Percentiles rank a stretch among this genome's conserved stretches.
These are phyloP conservation scores for Augochlora pura DNA, from an alignment of 1,140 invertebrate species.

Conservation along the genomic window DNA sequence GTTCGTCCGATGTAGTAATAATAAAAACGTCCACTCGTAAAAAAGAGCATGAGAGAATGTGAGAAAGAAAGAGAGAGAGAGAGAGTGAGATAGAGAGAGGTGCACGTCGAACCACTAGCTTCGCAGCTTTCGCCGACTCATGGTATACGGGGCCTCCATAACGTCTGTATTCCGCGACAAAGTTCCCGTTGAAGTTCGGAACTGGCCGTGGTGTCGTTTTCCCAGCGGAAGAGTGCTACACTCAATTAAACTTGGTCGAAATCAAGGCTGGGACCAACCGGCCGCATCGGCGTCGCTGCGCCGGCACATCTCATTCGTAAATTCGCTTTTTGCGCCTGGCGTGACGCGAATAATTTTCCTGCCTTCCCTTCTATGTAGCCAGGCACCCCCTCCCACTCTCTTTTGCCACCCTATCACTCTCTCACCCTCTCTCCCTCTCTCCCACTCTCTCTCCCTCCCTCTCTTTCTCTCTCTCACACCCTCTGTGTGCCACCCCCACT, in stretches of 20 bases:
- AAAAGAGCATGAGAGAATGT: conserved; percentile 1
- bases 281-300: conserved; percentile 56
- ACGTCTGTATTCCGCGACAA: conserved; percentile 50
- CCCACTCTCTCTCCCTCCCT: not conserved
- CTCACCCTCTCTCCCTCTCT: not conserved
- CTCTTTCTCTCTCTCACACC: not conserved
- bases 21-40: conserved; percentile 30
- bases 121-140: conserved; percentile 12
- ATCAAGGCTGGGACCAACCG: conserved; percentile 68
- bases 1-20: conserved; percentile 13
- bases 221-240: conserved; percentile 67
- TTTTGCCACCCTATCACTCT: not conserved
- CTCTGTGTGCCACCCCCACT: not conserved
- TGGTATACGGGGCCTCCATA: conserved; percentile 16
- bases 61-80: not conserved
- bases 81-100: not conserved
- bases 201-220: conserved; percentile 56
- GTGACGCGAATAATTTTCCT: conserved; percentile 71
- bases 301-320: conserved; percentile 70
- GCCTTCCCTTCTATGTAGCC: conserved; percentile 42
- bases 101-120: not conserved
- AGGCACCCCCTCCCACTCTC: not conserved
- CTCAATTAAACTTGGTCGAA: conserved; percentile 78
- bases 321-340: conserved; percentile 66
- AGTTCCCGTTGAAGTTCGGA: conserved; percentile 53